A percentile compares a stretch with the other conserved stretches of the same genome.
Conservation (phyloP, 2,888 invertebrate genomes). For the Trissonchulus latispiculum region DNA sequence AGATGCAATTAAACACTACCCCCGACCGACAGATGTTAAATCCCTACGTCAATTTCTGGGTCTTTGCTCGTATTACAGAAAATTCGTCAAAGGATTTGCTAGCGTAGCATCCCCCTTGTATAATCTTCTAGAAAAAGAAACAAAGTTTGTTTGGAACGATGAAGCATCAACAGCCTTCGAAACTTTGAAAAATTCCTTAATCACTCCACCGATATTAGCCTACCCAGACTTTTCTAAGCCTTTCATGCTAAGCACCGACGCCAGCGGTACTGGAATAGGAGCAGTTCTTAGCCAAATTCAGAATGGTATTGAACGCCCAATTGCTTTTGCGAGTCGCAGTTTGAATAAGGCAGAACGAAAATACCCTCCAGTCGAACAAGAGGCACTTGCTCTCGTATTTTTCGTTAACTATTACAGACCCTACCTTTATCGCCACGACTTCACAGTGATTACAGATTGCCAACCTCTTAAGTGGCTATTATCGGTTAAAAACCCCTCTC, state of each 20-base stretch:
- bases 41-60: neutral
- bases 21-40: neutral
- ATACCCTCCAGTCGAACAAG: conserved; percentile 31
- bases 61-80: neutral
- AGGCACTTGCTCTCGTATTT: conserved; percentile 30
- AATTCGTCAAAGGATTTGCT: neutral
- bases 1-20: neutral
- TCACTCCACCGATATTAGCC: conserved; percentile 25
- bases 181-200: conserved; percentile 22
- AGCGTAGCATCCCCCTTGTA: neutral
- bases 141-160: neutral
- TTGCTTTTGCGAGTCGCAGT: conserved; percentile 31
- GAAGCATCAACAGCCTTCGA: conserved; percentile 22
- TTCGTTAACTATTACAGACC: conserved; percentile 24
- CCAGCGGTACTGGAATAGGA: conserved; percentile 30
- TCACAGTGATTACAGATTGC: conserved; percentile 22
- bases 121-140: neutral
- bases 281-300: conserved; percentile 30
- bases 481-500: conserved; percentile 44
- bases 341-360: conserved; percentile 28
- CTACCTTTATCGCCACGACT: conserved; percentile 20
- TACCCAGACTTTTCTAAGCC: conserved; percentile 26
- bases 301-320: conserved; percentile 25
- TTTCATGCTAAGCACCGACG: conserved; percentile 31
- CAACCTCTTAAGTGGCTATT: conserved; percentile 27